A percentile compares a stretch with the other conserved stretches of the same genome.
phyloP scores from a whole-genome alignment of 2,888 invertebrate species.

The Unio delphinus region DNA sequence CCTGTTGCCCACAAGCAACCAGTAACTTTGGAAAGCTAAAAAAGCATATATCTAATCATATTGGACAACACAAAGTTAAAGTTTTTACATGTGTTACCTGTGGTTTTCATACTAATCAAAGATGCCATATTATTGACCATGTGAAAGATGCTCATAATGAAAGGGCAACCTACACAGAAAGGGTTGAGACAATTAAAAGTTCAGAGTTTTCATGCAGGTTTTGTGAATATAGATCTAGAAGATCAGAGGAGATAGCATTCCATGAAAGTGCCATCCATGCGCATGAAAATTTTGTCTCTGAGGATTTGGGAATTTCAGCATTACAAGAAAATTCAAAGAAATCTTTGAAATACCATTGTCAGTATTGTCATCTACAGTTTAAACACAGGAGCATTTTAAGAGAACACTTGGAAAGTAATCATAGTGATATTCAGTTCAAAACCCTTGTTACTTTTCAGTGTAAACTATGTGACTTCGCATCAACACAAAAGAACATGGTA shows the following conservation, averaged over 20 bases:
- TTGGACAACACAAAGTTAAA: constrained; percentile 36
- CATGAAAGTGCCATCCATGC: constrained; percentile 26
- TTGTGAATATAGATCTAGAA: constrained; percentile 31
- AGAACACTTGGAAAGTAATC: constrained; percentile 26
- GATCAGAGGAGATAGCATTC: constrained; percentile 19
- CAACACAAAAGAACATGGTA: constrained; percentile 41
- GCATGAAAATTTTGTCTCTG: constrained; percentile 3
- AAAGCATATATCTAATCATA: constrained; percentile 36
- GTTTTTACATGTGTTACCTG: constrained; percentile 36
- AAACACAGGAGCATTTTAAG: constrained; percentile 32
- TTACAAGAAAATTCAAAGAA: neutral
- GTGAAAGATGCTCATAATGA: constrained; percentile 26
- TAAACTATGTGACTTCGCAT: constrained; percentile 37
- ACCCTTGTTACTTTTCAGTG: constrained; percentile 38
- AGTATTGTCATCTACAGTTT: constrained; percentile 32
- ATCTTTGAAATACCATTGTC: constrained; percentile 35
- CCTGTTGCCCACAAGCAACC: constrained; percentile 29
- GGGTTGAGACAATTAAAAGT: constrained; percentile 19
- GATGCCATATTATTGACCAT: constrained; percentile 36
- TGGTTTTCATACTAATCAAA: constrained; percentile 33
- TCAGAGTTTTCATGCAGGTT: constrained; percentile 23
- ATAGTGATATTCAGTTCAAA: constrained; percentile 24
- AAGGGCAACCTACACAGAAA: constrained; percentile 12
- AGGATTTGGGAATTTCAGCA: too few relatives aligned
- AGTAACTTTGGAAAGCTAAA: constrained; percentile 23